Conservation (phyloP, 2,113 vertebrate genomes). For the Henicopernis longicauda region DNA sequence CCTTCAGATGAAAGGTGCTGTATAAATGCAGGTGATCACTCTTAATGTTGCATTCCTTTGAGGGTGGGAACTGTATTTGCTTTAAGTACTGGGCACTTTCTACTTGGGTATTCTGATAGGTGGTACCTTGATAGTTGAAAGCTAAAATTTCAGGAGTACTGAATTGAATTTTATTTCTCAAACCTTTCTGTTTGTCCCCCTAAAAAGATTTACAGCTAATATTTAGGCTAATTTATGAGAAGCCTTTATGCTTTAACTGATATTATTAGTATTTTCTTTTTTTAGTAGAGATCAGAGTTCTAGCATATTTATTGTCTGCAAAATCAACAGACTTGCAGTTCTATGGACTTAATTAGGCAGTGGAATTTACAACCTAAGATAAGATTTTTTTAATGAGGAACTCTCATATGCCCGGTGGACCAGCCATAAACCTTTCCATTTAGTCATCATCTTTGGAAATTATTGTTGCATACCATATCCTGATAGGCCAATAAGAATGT, state of each 20-base stretch:
- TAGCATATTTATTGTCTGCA: not conserved
- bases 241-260: not conserved
- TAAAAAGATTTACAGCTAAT: not conserved
- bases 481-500: slow-evolving; percentile 17
- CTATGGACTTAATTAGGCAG: not conserved
- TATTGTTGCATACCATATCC: not conserved
- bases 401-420: not conserved
- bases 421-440: slow-evolving; percentile 20
- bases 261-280: not conserved
- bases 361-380: slow-evolving; percentile 60
- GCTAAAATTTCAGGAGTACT: not conserved
- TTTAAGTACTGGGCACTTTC: not conserved
- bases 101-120: not conserved
- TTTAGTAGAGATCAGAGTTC: not conserved
- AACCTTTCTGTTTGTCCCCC: not conserved
- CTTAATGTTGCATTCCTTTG: not conserved
- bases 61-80: not conserved
- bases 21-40: not conserved
- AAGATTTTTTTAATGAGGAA: slow-evolving; percentile 10
- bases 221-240: not conserved
- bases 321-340: not conserved
- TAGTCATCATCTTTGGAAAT: slow-evolving; percentile 43
- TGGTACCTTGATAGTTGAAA: not conserved
- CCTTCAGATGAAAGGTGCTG: not conserved
- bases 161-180: not conserved